Evolutionary conservation across 1,140 invertebrate species (phyloP).

Genomic region (Nebria ingens): DNA sequence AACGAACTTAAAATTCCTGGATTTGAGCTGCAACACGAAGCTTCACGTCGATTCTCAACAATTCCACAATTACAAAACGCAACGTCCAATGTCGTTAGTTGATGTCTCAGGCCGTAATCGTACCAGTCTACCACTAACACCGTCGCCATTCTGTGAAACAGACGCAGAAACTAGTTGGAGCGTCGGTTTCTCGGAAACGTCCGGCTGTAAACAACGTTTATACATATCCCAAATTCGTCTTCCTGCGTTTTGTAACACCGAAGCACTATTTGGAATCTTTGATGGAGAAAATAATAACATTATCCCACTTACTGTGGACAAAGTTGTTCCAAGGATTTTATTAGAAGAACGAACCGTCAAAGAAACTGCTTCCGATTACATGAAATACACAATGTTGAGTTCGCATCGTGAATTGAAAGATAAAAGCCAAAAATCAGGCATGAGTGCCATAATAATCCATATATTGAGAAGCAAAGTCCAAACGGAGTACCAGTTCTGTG

Average conservation of each 20-base stretch:
- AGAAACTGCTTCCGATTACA: conserved; percentile 66
- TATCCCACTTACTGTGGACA: conserved; percentile 54
- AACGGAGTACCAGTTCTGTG: conserved; percentile 35
- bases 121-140: conserved; percentile 48
- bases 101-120: conserved; percentile 71
- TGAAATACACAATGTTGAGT: conserved; percentile 71
- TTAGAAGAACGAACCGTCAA: conserved; percentile 69
- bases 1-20: conserved; percentile 70
- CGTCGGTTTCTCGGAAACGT: conserved; percentile 75
- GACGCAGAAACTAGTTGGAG: conserved; percentile 56
- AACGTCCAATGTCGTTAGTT: conserved; percentile 67
- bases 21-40: conserved; percentile 72
- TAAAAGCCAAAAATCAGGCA: conserved; percentile 55
- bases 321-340: conserved; percentile 61
- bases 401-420: conserved; percentile 64
- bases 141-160: conserved; percentile 47
- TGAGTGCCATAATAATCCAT: conserved; percentile 62
- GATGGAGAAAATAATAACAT: conserved; percentile 62
- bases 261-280: conserved; percentile 72
- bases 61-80: conserved; percentile 64
- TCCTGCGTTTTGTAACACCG: conserved; percentile 63
- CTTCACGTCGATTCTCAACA: conserved; percentile 71
- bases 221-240: conserved; percentile 66
- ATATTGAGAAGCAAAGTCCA: conserved; percentile 45
- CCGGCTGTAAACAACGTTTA: conserved; percentile 57